Evolutionary conservation across 2,113 vertebrate species (phyloP).

Genomic region (Zosterops japonicus): DNA sequence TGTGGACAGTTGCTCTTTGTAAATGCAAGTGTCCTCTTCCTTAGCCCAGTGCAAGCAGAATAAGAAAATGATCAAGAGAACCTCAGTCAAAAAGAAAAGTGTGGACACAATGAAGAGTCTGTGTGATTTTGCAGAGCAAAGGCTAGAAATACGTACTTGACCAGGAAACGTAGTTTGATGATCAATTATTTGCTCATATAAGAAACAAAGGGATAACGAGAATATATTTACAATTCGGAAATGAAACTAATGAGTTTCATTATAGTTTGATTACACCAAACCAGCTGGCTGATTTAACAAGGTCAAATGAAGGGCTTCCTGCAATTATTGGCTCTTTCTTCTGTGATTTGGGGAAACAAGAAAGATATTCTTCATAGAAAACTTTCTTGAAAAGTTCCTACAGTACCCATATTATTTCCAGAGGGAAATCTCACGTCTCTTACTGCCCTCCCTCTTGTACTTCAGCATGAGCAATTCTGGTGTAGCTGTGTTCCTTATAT

Average conservation of each 20-base stretch:
- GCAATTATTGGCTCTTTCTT: neutral
- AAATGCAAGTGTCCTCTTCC: neutral
- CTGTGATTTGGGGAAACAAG: neutral
- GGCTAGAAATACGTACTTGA: neutral
- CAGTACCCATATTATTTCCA: neutral
- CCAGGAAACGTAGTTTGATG: neutral
- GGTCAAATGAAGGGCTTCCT: neutral
- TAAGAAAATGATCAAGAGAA: neutral
- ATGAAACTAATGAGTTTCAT: neutral
- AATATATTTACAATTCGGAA: neutral
- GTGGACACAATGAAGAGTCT: neutral
- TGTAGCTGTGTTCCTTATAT: neutral
- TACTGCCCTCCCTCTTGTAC: neutral
- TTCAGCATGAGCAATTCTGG: neutral
- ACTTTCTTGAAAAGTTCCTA: neutral
- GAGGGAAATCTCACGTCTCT: neutral
- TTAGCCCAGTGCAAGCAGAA: neutral
- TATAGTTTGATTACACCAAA: neutral
- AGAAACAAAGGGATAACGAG: neutral
- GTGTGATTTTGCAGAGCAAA: neutral
- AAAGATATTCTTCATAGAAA: neutral
- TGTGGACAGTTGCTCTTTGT: neutral
- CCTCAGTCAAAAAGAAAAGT: neutral
- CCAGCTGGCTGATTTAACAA: rapidly evolving
- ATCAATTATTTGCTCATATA: neutral